Conservation (phyloP, 2,888 invertebrate genomes). For the Rhogogaster chlorosoma region DNA sequence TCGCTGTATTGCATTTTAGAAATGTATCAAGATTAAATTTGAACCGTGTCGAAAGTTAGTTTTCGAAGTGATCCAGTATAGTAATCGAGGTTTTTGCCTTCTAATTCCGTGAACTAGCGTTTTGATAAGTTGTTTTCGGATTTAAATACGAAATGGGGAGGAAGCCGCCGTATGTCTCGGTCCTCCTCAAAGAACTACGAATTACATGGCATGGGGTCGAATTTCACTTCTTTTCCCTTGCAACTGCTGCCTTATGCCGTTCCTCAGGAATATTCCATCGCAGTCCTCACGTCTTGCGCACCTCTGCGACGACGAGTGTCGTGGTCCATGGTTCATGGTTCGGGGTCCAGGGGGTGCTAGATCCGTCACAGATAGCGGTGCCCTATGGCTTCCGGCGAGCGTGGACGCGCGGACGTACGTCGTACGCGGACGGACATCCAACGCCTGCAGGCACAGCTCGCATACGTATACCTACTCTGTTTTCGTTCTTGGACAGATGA, state of each 20-base stretch:
- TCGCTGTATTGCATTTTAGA: too few species aligned
- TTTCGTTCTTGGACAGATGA: constrained; percentile 43
- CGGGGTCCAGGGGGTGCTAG: constrained; percentile 63
- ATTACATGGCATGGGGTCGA: background rate
- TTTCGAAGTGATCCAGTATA: background rate
- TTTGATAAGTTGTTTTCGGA: background rate
- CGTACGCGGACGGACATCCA: constrained; percentile 50
- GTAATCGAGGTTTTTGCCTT: background rate
- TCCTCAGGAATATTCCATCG: background rate
- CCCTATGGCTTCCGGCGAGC: constrained; percentile 66
- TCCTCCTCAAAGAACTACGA: background rate
- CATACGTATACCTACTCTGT: constrained; percentile 52
- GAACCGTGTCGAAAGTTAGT: background rate
- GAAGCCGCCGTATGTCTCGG: too few species aligned
- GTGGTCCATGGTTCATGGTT: constrained; percentile 18
- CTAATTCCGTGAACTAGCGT: too few species aligned
- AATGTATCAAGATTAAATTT: too few species aligned
- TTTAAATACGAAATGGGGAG: background rate
- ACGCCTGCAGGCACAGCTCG: constrained; percentile 35
- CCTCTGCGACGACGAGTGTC: background rate
- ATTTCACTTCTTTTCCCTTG: background rate
- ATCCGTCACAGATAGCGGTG: constrained; percentile 68
- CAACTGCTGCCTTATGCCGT: background rate
- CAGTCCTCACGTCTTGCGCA: constrained; percentile 31
- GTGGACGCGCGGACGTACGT: constrained; percentile 53